Evolutionary conservation across 2,797 vertebrate genomes (phyloP).

Genomic region (Cryptoprocta ferox): DNA sequence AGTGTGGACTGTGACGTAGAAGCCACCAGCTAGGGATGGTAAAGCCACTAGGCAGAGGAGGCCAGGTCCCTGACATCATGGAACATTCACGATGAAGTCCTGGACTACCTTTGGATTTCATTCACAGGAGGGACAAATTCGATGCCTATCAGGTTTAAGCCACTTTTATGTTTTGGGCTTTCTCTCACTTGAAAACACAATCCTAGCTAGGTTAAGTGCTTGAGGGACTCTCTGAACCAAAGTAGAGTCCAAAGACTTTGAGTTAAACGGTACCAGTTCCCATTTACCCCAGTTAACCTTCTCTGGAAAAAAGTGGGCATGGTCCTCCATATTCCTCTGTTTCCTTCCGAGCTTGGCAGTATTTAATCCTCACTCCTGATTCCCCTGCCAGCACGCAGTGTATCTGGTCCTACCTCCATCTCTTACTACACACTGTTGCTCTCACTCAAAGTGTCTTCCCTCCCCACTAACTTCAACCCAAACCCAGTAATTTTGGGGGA

Average conservation of each 20-base stretch:
- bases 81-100: not conserved
- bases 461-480: not conserved
- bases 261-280: not conserved
- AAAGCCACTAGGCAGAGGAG: not conserved
- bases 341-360: not conserved
- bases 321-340: not conserved
- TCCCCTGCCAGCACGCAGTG: not conserved
- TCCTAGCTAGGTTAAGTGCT: not conserved
- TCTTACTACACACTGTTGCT: not conserved
- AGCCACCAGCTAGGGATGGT: not conserved
- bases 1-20: not conserved
- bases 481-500: not conserved
- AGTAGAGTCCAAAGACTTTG: not conserved
- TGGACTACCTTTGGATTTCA: not conserved
- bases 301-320: not conserved
- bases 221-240: not conserved
- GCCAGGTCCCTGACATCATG: not conserved
- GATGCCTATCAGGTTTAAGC: not conserved
- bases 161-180: not conserved
- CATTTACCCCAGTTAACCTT: not conserved
- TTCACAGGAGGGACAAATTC: not conserved
- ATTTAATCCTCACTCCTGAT: not conserved
- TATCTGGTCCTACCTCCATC: not conserved
- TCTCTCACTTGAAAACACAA: not conserved
- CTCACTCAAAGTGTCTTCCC: not conserved